Conservation (phyloP, 2,113 vertebrate genomes). For the Sula dactylatra region DNA sequence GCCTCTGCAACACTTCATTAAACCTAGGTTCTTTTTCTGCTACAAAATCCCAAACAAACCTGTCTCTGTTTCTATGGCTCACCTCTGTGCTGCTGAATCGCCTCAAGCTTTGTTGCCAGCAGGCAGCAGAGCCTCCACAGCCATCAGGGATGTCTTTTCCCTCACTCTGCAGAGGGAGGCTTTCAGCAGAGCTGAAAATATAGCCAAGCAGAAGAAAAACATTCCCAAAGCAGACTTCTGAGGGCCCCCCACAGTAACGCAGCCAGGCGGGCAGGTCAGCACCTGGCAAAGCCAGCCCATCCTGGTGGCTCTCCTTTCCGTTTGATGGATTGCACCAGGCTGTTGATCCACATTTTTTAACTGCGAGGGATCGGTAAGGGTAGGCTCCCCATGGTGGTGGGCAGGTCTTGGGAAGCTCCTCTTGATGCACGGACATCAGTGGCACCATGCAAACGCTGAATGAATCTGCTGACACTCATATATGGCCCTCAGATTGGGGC, state of each 20-base stretch:
- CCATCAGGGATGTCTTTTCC: neutral
- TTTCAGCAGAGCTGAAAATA: neutral
- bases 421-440: neutral
- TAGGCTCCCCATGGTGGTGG: rapidly evolving
- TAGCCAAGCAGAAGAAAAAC: neutral
- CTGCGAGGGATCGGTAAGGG: neutral
- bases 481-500: neutral
- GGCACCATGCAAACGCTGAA: neutral
- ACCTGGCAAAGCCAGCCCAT: neutral
- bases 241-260: neutral
- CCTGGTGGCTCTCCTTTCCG: neutral
- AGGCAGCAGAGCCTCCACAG: neutral
- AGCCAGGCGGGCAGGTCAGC: neutral
- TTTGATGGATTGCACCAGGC: neutral
- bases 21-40: neutral
- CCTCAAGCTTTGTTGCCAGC: neutral
- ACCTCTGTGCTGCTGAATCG: neutral
- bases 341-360: neutral
- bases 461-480: neutral
- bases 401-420: neutral
- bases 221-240: neutral
- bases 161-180: neutral
- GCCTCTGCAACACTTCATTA: neutral
- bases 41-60: neutral
- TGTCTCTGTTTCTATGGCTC: neutral